Evolutionary conservation across 2,888 invertebrate species (phyloP).

Genomic region (Syrphus vitripennis): DNA sequence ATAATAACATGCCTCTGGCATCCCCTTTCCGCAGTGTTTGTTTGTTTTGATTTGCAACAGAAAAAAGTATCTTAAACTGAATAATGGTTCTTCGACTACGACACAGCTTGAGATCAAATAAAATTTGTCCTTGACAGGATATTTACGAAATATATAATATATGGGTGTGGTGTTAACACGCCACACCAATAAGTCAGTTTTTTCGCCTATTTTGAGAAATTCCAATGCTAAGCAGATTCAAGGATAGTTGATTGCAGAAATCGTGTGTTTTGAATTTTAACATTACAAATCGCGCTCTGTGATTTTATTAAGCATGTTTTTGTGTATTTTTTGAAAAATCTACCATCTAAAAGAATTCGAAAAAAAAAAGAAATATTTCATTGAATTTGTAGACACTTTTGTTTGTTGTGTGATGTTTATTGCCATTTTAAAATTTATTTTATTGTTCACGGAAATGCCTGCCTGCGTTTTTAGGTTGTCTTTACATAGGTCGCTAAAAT

Average conservation of each 20-base stretch:
- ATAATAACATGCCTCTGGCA: neutral
- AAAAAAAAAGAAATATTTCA: neutral
- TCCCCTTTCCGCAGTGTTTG: neutral
- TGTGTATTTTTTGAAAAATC: neutral
- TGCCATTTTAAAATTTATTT: constrained; percentile 28
- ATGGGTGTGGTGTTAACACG: constrained; percentile 12
- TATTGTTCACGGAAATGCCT: neutral
- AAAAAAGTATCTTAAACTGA: neutral
- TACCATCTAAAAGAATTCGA: neutral
- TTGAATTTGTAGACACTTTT: neutral
- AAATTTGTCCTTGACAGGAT: constrained; percentile 51
- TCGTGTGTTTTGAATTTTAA: constrained; percentile 36
- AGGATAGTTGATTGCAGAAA: neutral
- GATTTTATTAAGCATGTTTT: neutral
- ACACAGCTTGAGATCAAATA: constrained; percentile 26
- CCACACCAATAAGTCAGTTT: neutral
- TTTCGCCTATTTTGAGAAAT: constrained; percentile 26
- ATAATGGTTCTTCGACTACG: neutral
- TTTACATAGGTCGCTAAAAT: neutral
- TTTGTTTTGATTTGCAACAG: neutral
- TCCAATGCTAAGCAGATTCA: neutral
- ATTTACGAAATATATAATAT: too few relatives aligned
- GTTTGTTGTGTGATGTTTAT: neutral
- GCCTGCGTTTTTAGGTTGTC: neutral
- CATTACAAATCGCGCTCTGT: neutral